A percentile compares a stretch with the other conserved stretches of the same genome.
Conservation (phyloP, 1,140 invertebrate species). For the Listronotus bonariensis region DNA sequence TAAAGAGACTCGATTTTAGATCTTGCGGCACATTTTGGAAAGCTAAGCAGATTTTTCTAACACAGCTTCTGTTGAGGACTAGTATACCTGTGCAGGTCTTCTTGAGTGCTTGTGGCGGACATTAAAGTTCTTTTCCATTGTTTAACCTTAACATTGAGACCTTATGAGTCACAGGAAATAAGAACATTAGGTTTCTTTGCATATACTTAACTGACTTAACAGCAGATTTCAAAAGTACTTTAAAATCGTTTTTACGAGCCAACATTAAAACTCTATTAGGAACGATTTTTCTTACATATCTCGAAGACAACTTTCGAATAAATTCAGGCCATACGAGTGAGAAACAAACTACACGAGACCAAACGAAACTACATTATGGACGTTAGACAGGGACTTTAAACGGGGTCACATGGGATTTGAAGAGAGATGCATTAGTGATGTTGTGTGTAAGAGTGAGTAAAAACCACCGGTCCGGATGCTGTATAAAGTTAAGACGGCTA, state of each 20-base stretch:
- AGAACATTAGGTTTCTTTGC: too few species aligned
- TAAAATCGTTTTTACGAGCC: constrained; percentile 1
- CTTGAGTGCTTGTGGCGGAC: too few species aligned
- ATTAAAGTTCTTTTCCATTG: too few species aligned
- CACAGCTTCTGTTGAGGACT: too few species aligned
- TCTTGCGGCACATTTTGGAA: too few species aligned
- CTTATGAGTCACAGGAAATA: too few species aligned
- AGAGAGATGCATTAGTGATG: neutral
- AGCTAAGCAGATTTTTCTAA: too few species aligned
- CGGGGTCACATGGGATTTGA: neutral
- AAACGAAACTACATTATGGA: neutral
- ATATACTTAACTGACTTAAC: too few species aligned
- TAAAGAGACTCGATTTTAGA: too few species aligned
- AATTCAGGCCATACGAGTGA: constrained; percentile 16
- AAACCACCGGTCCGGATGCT: constrained; percentile 10
- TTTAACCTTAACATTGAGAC: too few species aligned
- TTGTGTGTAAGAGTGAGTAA: neutral
- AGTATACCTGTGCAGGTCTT: too few species aligned
- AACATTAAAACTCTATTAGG: constrained; percentile 14
- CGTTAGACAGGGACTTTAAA: neutral
- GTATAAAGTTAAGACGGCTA: constrained; percentile 11
- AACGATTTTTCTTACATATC: constrained; percentile 17
- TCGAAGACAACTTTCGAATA: constrained; percentile 16
- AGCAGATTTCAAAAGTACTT: neutral
- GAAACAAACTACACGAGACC: constrained; percentile 5